Percentiles rank a stretch among this genome's conserved stretches.
phyloP scores from a whole-genome alignment of 2,797 vertebrate species.

The Microctenopoma stevenorrisi region DNA sequence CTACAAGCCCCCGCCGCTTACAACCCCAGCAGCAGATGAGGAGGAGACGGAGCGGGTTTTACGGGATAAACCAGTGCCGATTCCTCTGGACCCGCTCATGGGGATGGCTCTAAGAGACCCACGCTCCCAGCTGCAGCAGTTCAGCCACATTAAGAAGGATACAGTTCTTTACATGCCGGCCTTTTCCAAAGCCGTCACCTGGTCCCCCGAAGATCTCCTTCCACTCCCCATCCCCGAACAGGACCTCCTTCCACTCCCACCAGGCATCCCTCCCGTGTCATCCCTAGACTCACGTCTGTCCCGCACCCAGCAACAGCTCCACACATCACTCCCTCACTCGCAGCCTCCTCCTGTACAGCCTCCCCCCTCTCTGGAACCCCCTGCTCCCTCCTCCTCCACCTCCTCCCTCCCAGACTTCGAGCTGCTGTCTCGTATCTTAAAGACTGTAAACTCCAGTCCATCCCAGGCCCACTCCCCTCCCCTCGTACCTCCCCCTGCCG shows the following conservation, averaged over 20 bases:
- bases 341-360: conserved; percentile 51
- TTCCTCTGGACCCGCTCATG: conserved; percentile 90
- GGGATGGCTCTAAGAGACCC: conserved; percentile 89
- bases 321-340: conserved; percentile 59
- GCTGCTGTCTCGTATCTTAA: conserved; percentile 91
- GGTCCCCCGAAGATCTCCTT: conserved; percentile 95
- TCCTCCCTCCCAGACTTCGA: conserved; percentile 91
- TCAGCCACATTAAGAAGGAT: conserved; percentile 96
- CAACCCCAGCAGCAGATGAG: conserved; percentile 82
- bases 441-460: conserved; percentile 87
- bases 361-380: conserved; percentile 49
- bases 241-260: conserved; percentile 87
- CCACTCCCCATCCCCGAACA: conserved; percentile 91
- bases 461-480: conserved; percentile 69
- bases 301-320: conserved; percentile 74
- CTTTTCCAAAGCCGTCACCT: conserved; percentile 89
- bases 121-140: conserved; percentile 90
- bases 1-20: conserved; percentile 81
- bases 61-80: conserved; percentile 89
- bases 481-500: conserved; percentile 34
- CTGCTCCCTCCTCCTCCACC: conserved; percentile 58
- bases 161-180: conserved; percentile 85
- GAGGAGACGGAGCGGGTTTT: conserved; percentile 91
- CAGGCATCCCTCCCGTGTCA: conserved; percentile 86
- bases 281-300: conserved; percentile 84